Conservation (phyloP, 2,888 invertebrate species). For the Opisthograptis luteolata region DNA sequence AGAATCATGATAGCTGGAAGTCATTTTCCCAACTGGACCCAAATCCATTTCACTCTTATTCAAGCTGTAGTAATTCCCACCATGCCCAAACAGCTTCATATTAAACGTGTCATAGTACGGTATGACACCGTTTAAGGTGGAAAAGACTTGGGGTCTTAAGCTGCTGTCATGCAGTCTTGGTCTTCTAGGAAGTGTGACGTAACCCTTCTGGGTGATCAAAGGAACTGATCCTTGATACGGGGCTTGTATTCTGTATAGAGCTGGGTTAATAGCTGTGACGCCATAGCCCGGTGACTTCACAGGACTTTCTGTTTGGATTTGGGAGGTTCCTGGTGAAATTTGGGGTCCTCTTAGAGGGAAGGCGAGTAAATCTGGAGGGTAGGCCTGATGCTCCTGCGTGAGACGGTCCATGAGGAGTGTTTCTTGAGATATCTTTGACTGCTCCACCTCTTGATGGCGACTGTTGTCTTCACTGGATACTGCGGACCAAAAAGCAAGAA, state of each 20-base stretch:
- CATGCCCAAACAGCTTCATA: constrained; percentile 92
- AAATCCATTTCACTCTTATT: constrained; percentile 88
- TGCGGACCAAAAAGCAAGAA: constrained; percentile 52
- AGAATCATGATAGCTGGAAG: constrained; percentile 66
- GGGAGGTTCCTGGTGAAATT: constrained; percentile 78
- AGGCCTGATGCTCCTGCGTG: constrained; percentile 83
- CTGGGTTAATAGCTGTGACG: constrained; percentile 58
- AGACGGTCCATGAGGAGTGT: constrained; percentile 71
- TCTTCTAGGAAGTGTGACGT: constrained; percentile 93
- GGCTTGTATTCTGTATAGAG: constrained; percentile 80
- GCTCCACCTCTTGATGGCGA: constrained; percentile 84
- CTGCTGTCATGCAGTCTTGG: constrained; percentile 87
- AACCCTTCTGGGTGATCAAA: constrained; percentile 87
- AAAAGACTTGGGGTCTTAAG: constrained; percentile 72
- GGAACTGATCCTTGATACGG: constrained; percentile 85
- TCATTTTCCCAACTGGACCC: constrained; percentile 80
- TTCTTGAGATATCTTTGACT: constrained; percentile 80
- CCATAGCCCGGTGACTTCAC: constrained; percentile 70
- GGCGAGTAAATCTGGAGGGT: constrained; percentile 92
- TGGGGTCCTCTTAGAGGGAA: constrained; percentile 86
- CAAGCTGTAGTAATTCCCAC: constrained; percentile 89
- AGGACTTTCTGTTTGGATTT: constrained; percentile 60
- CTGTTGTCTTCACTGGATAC: constrained; percentile 86
- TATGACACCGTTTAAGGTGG: constrained; percentile 76
- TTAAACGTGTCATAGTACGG: constrained; percentile 92